Base-by-base conservation (phyloP, 1,140 invertebrate genomes). In the Anoplolepis gracilipes region DNA sequence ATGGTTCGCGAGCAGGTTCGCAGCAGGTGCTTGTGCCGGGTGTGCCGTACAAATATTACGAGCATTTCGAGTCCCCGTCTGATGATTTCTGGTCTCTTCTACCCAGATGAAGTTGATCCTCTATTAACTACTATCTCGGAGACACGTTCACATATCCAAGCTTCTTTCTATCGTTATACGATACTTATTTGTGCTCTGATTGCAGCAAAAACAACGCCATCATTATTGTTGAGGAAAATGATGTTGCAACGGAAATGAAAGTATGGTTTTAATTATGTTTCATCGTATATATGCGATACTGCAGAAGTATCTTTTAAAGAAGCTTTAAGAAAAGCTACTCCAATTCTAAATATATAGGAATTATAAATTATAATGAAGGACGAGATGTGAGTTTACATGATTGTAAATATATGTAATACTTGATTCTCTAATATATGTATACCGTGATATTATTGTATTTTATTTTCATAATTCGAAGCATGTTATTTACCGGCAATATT, bases 11-110 rank as follows among this genome's bases (percentile, higher is more conserved):
- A 25, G 42, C 62, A 77, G 61, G 85, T 89, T 46, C 42, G 13
- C 67, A 76, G 79, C 88, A 90, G 88, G 88, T 90, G 88, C 85
- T 57, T 33, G 42, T 53, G 87, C 78, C 87, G 84, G 73, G 86
- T 86, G 88, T 84, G 30, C 59, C 62, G 57, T 53, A 62, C 55
- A 77, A 72, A 69, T 59, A 69, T 76, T 46, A 64, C 55, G 72
- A 78, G 53, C 39, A 36, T 69, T 73, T 75, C 57, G 70, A 70
- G 88, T 82, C 82, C 62, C 46, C 55, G 61, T 33, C 75, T 64
- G 78, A 88, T 82, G 88, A 82, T 75, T 82, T 7, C 36, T 65
- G 75, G 28, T 3, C 46, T 36, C 30, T 28, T 49, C 42, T n/a
- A 57, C 61, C 28, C 67, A 42, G 78, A 82, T 46, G n/a, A 73